phyloP scores from a whole-genome alignment of 2,113 vertebrate species.

The Sander lucioperca region DNA sequence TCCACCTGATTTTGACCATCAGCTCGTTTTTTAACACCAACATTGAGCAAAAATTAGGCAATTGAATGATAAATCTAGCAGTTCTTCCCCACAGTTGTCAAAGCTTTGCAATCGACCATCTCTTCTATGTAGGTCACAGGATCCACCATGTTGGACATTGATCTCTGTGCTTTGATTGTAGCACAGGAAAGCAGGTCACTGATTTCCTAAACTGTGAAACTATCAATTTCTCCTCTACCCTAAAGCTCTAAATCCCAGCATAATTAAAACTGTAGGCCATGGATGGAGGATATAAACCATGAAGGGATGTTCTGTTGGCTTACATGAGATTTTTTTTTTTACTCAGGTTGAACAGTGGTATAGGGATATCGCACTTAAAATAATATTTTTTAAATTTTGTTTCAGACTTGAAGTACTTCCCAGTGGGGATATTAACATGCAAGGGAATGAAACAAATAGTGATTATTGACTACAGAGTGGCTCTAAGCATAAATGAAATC shows the following conservation, averaged over 20 bases:
- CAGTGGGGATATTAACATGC: neutral
- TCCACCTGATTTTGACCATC: neutral
- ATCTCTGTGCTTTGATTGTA: conserved; percentile 65
- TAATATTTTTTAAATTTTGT: neutral
- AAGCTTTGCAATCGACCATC: conserved; percentile 28
- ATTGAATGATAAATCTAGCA: neutral
- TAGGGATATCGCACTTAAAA: neutral
- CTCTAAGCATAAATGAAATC: neutral
- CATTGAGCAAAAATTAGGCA: neutral
- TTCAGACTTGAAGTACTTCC: neutral
- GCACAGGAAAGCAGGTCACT: conserved; percentile 71
- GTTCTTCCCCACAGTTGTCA: conserved; percentile 10
- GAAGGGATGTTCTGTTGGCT: neutral
- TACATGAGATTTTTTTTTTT: neutral
- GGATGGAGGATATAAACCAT: neutral
- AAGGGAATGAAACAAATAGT: neutral
- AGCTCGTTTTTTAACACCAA: neutral
- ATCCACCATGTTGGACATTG: conserved; percentile 65
- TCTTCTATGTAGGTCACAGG: conserved; percentile 71
- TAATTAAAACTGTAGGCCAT: conserved; percentile 40
- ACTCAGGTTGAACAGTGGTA: neutral
- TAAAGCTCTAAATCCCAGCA: conserved; percentile 44
- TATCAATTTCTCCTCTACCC: conserved; percentile 54
- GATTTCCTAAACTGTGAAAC: conserved; percentile 54
- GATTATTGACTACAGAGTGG: neutral